Evolutionary conservation across 2,888 invertebrate genomes (phyloP).

Genomic region (Phortica okadai): DNA sequence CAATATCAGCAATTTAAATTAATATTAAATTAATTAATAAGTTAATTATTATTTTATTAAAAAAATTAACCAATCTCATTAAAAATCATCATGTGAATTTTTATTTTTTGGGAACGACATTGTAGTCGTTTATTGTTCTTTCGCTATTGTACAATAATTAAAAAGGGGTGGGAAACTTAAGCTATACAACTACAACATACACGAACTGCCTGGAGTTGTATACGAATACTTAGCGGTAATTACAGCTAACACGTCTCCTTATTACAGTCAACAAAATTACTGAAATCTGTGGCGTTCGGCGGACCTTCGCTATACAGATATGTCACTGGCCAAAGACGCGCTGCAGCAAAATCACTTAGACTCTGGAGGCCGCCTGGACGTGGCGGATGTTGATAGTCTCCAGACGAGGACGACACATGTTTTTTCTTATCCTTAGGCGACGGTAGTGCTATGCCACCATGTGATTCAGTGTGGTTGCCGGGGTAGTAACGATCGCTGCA

Average conservation of each 20-base stretch:
- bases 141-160: conserved; percentile 3
- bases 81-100: conserved; percentile 52
- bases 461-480: conserved; percentile 65
- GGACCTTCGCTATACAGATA: conserved; percentile 89
- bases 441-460: conserved; percentile 77
- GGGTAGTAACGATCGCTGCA: conserved; percentile 91
- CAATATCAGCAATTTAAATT: conserved; percentile 42
- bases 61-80: conserved; percentile 60
- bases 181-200: conserved; percentile 33
- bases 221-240: conserved; percentile 33
- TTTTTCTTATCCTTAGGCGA: conserved; percentile 72
- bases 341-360: conserved; percentile 76
- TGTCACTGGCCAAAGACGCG: conserved; percentile 85
- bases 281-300: conserved; percentile 82
- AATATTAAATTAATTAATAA: conserved; percentile 58
- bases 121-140: conserved; percentile 47
- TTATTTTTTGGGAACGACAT: conserved; percentile 53
- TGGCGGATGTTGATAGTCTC: conserved; percentile 73
- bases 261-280: conserved; percentile 77
- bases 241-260: conserved; percentile 74
- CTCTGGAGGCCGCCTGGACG: conserved; percentile 74
- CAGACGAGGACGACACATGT: conserved; percentile 53
- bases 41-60: conserved; percentile 55
- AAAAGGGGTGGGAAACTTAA: conserved; percentile 7
- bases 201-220: conserved; percentile 38